phyloP scores from a whole-genome alignment of 2,113 vertebrate species.

The Cyanoramphus novaezelandiae region DNA sequence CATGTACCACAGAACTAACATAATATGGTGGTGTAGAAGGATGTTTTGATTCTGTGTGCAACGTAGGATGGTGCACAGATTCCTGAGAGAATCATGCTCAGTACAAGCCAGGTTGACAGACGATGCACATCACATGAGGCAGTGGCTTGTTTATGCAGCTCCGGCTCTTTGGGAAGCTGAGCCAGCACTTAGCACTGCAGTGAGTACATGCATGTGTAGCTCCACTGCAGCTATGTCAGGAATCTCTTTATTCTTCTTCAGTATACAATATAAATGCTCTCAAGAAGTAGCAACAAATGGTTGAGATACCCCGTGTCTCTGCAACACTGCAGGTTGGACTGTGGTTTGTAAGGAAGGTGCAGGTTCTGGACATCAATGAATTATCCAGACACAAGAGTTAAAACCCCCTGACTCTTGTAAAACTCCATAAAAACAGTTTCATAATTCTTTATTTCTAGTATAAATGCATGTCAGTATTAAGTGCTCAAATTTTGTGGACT shows the following conservation, averaged over 20 bases:
- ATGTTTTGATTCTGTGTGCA: background rate
- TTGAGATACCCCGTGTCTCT: background rate
- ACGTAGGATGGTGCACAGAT: background rate
- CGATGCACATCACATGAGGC: fast-evolving
- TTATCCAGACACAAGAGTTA: background rate
- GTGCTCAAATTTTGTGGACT: background rate
- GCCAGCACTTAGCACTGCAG: background rate
- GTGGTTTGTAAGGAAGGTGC: background rate
- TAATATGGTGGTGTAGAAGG: fast-evolving
- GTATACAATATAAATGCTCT: fast-evolving
- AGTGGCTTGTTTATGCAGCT: background rate
- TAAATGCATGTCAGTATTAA: background rate
- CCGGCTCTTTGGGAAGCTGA: background rate
- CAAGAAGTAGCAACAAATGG: background rate
- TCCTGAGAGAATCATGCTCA: background rate
- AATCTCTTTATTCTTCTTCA: background rate
- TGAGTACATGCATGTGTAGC: fast-evolving
- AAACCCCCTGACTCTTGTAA: background rate
- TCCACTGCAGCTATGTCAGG: fast-evolving
- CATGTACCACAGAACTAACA: background rate
- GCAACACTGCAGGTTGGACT: background rate
- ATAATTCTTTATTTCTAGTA: background rate
- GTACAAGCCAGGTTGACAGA: background rate
- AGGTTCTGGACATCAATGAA: background rate
- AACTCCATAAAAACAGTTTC: background rate